Base-by-base conservation (phyloP, 2,888 invertebrate genomes). In the Scelioninae gen. 2 region DNA sequence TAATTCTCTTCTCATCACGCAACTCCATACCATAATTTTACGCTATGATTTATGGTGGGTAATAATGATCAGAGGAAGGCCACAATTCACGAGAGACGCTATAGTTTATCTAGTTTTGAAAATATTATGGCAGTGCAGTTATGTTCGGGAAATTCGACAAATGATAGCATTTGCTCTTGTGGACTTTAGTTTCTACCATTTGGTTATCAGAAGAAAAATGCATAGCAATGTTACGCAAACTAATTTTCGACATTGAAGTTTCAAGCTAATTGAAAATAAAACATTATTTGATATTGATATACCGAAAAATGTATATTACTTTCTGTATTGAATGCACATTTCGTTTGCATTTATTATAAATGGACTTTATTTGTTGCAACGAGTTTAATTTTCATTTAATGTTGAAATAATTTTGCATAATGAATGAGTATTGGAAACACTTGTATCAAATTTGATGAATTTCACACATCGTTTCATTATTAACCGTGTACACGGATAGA, bases 1-100 rank as follows among this genome's bases (percentile, higher is more conserved):
- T 78, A 80, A 81, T 80, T 81, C 79, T 79, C 82, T 81, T 46
- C 57, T 48, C 79, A 80, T 82, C 80, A 79, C 80, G 80, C 78
- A 73, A 80, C 79, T 76, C 74, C 46, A 78, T 78, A 78, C 78
- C 78, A 81, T 81, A 79, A 82, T 81, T 81, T 80, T 76, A 70
- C 78, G 75, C 77, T 71, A 81, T 82, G 82, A 82, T 82, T 82
- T 82, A 81, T 79, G 79, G 76, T 65, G 69, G 76, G 78, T 73
- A 58, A 77, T 82, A 81, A 82, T 82, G 78, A 81, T 78, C 76
- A 77, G 74, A 75, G 75, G 78, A 80, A 82, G 81, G 79, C 81
- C 80, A 77, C 75, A 80, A 81, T 80, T 78, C 77, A 33, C 80
- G 70, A 74, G 53, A 75, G 76, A 78, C 78, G 81, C 78, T 19